These are phyloP conservation scores for Eupithecia vulgata DNA, from an alignment of 2,888 invertebrate genomes.

Conservation along the genomic window DNA sequence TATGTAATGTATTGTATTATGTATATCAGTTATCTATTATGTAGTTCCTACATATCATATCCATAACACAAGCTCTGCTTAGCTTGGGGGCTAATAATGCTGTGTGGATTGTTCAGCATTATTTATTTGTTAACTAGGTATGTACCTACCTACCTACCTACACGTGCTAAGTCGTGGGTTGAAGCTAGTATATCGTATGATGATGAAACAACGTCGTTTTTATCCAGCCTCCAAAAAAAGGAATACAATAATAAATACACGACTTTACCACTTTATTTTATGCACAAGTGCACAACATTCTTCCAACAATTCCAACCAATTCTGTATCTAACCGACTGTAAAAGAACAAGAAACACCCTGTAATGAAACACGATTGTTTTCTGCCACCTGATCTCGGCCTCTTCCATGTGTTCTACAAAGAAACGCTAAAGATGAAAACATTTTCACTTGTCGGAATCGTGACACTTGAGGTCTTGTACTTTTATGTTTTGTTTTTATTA, in stretches of 20 bases:
- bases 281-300: background rate
- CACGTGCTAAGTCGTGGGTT: too few species aligned
- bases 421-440: background rate
- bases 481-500: background rate
- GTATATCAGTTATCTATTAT: too few species aligned
- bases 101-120: too few species aligned
- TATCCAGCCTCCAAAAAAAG: background rate
- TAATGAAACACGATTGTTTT: constrained; percentile 59
- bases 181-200: background rate
- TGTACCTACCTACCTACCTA: too few species aligned
- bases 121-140: too few species aligned
- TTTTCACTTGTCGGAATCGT: background rate
- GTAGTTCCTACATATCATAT: too few species aligned
- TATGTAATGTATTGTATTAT: too few species aligned
- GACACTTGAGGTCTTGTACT: background rate
- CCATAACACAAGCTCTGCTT: too few species aligned
- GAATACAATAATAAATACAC: background rate
- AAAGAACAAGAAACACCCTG: constrained; percentile 39
- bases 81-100: too few species aligned
- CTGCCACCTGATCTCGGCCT: constrained; percentile 49
- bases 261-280: background rate
- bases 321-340: constrained; percentile 22
- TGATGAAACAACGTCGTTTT: background rate
- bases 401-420: background rate
- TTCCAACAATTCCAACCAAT: constrained; percentile 5